A percentile compares a stretch with the other conserved stretches of the same genome.
These are phyloP conservation scores for Melipona bicolor DNA, from an alignment of 2,888 invertebrate species.

Conservation along the genomic window DNA sequence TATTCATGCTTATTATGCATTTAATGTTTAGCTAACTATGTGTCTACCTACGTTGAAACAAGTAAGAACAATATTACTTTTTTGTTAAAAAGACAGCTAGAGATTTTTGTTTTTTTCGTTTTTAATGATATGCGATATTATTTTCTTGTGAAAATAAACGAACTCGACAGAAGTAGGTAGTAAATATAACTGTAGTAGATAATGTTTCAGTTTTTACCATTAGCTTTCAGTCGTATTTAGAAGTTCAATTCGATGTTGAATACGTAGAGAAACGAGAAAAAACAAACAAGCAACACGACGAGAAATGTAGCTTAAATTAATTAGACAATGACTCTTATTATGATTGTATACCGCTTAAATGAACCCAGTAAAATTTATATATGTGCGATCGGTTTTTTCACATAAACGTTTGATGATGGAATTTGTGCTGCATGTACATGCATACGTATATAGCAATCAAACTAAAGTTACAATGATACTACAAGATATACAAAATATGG, in stretches of 20 bases:
- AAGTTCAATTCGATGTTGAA: conserved; percentile 51
- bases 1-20: conserved; percentile 65
- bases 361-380: conserved; percentile 31
- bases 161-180: conserved; percentile 62
- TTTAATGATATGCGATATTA: conserved; percentile 56
- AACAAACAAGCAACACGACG: conserved; percentile 34
- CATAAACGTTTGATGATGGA: conserved; percentile 66
- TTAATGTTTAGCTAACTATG: conserved; percentile 74
- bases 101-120: conserved; percentile 33
- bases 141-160: conserved; percentile 38
- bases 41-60: conserved; percentile 73
- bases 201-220: conserved; percentile 39
- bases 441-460: conserved; percentile 23
- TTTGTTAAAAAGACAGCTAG: conserved; percentile 60
- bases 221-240: conserved; percentile 60
- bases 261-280: conserved; percentile 51
- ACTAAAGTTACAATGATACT: conserved; percentile 14
- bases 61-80: conserved; percentile 67
- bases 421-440: conserved; percentile 64
- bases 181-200: conserved; percentile 47
- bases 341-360: conserved; percentile 33
- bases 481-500: not conserved
- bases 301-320: conserved; percentile 22
- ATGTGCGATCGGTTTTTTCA: conserved; percentile 53
- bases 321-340: conserved; percentile 24